Evolutionary conservation across 2,113 vertebrate species (phyloP).

Genomic region (Sterna hirundo): DNA sequence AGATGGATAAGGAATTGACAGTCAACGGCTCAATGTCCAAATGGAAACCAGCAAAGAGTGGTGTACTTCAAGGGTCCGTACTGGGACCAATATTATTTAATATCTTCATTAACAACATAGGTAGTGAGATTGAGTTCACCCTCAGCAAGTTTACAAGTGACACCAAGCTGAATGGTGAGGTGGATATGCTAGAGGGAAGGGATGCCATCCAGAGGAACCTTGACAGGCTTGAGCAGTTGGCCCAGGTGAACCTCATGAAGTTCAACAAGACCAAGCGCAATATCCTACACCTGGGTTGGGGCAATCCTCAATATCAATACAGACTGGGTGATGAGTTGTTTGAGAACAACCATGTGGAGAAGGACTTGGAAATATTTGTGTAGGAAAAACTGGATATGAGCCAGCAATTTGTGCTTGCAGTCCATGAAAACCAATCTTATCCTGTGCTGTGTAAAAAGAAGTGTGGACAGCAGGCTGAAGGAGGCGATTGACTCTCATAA

Average conservation of each 20-base stretch:
- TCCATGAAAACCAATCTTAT: neutral
- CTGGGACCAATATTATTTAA: neutral
- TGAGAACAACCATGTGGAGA: neutral
- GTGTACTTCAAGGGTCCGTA: neutral
- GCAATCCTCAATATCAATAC: neutral
- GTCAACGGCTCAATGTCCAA: neutral
- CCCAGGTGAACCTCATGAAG: neutral
- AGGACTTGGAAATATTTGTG: neutral
- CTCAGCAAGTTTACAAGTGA: neutral
- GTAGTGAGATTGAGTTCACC: neutral
- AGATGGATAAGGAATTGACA: neutral
- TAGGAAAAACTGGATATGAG: neutral
- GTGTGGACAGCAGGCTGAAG: neutral
- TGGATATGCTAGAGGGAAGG: neutral
- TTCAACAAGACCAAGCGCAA: neutral
- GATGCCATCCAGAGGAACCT: neutral
- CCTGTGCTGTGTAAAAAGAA: neutral
- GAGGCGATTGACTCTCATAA: neutral
- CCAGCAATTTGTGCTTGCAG: accelerated
- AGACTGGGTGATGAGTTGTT: neutral
- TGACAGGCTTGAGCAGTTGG: neutral
- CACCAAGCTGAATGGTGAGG: neutral
- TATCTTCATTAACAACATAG: neutral
- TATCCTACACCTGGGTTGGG: neutral
- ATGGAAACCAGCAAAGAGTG: neutral